Conservation (phyloP, 2,797 vertebrate genomes). For the Notoglanidium macrostoma region DNA sequence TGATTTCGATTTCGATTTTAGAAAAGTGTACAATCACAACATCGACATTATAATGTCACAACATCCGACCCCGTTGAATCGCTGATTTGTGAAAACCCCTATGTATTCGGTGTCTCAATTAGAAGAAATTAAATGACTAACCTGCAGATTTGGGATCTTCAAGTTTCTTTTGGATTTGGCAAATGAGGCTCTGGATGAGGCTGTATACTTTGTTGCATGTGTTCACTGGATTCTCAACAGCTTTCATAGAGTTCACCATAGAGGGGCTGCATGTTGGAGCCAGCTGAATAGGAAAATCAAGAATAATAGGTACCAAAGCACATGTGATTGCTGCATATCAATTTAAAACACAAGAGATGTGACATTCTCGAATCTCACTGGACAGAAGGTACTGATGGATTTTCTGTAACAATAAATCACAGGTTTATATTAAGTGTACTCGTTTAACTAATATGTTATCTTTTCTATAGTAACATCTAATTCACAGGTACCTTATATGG, state of each 20-base stretch:
- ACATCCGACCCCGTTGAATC: background rate
- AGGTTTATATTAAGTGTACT: background rate
- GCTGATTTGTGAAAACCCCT: background rate
- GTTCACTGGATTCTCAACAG: slow-evolving; percentile 90
- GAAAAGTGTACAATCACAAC: background rate
- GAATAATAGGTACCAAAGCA: background rate
- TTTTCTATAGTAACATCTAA: background rate
- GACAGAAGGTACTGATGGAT: background rate
- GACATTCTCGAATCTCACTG: background rate
- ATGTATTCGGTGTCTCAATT: background rate
- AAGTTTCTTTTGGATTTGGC: slow-evolving; percentile 88
- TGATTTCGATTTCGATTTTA: background rate
- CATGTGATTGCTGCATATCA: background rate
- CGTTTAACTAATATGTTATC: background rate
- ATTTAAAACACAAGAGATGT: background rate
- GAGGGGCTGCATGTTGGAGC: slow-evolving; percentile 88
- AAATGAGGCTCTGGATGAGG: slow-evolving; percentile 93
- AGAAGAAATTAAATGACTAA: slow-evolving; percentile 56
- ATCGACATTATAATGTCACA: background rate
- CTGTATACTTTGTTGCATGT: slow-evolving; percentile 89
- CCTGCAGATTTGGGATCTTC: slow-evolving; percentile 94
- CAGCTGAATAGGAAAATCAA: slow-evolving; percentile 73
- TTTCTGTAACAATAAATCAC: background rate
- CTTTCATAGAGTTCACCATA: slow-evolving; percentile 88
- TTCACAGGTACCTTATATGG: background rate